phyloP scores from a whole-genome alignment of 2,113 vertebrate genomes.

The Parus major region DNA sequence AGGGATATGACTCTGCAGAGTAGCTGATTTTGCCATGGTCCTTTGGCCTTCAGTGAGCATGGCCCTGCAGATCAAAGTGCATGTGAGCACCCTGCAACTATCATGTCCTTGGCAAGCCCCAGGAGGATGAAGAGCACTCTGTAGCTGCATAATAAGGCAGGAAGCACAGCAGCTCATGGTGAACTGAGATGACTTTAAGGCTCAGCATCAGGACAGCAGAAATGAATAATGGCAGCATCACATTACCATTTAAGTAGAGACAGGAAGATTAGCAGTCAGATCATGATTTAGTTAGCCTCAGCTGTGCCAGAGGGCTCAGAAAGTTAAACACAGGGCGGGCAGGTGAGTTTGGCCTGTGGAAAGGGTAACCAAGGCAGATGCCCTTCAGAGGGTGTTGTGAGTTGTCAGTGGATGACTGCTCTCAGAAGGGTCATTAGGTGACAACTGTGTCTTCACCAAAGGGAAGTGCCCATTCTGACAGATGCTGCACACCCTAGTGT shows the following conservation, averaged over 20 bases:
- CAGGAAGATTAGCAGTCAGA: background rate
- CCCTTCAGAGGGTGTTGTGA: background rate
- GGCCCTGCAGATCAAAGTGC: background rate
- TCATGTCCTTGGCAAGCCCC: background rate
- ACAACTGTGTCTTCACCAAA: rapidly evolving
- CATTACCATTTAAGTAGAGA: background rate
- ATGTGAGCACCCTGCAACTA: background rate
- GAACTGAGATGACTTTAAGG: conserved; percentile 13
- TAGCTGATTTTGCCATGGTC: background rate
- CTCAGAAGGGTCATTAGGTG: background rate
- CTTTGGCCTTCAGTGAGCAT: background rate
- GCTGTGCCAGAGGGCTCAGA: background rate
- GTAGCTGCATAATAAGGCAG: background rate
- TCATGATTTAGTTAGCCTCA: background rate
- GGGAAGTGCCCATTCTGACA: background rate
- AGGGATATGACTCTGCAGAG: background rate
- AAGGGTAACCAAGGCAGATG: background rate
- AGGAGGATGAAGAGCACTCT: background rate
- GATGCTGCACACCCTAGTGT: background rate
- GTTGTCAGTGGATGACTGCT: background rate
- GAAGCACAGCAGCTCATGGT: background rate
- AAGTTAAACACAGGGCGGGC: background rate
- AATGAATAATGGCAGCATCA: conserved; percentile 4
- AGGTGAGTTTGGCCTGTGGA: background rate
- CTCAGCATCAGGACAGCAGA: background rate